Evolutionary conservation across 2,888 invertebrate genomes (phyloP).

Genomic region (Seladonia tumulorum): DNA sequence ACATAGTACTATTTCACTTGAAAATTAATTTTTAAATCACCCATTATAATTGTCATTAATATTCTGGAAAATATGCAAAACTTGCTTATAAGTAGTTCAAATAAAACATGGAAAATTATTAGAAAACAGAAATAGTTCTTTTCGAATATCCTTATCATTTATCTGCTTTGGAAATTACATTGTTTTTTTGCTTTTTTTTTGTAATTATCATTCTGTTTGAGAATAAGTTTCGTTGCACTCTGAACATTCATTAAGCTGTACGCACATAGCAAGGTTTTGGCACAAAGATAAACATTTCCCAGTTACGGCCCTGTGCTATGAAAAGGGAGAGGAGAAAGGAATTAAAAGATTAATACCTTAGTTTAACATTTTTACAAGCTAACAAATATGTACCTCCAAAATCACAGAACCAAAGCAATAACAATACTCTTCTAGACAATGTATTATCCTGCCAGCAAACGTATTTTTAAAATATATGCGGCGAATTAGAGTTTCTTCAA

Average conservation of each 20-base stretch:
- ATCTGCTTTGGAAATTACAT: slow-evolving; percentile 52
- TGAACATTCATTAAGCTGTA: slow-evolving; percentile 77
- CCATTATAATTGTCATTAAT: slow-evolving; percentile 67
- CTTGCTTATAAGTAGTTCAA: slow-evolving; percentile 56
- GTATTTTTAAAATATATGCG: slow-evolving; percentile 73
- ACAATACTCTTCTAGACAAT: slow-evolving; percentile 78
- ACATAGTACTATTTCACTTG: slow-evolving; percentile 30
- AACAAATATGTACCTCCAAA: slow-evolving; percentile 83
- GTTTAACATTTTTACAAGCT: slow-evolving; percentile 82
- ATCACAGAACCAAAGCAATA: slow-evolving; percentile 84
- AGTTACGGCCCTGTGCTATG: slow-evolving; percentile 80
- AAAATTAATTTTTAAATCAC: slow-evolving; percentile 35
- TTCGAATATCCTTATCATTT: slow-evolving; percentile 58
- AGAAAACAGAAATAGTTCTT: slow-evolving; percentile 46
- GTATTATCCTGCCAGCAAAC: slow-evolving; percentile 79
- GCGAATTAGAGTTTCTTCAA: slow-evolving; percentile 71
- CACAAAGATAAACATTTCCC: slow-evolving; percentile 76
- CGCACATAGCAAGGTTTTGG: slow-evolving; percentile 69
- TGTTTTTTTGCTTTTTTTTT: slow-evolving; percentile 29
- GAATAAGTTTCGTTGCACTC: slow-evolving; percentile 75
- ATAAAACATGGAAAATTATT: slow-evolving; percentile 65
- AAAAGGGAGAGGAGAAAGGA: slow-evolving; percentile 75
- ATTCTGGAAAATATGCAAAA: slow-evolving; percentile 77
- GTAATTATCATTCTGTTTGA: slow-evolving; percentile 52
- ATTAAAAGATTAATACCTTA: slow-evolving; percentile 82